These are phyloP conservation scores for Cephus cinctus DNA, from an alignment of 1,140 invertebrate genomes.

Conservation along the genomic window DNA sequence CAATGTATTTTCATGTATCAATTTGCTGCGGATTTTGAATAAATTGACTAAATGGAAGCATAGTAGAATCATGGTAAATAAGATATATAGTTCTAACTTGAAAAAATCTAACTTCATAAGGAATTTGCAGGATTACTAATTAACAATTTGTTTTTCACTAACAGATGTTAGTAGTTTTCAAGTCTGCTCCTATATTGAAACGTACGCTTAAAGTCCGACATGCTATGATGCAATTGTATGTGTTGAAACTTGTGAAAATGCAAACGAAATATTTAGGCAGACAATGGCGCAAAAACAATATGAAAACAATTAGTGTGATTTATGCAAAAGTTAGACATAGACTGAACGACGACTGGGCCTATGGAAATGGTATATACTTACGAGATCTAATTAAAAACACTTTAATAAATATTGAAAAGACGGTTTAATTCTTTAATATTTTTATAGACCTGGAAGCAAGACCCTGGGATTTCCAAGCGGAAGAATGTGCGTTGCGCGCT, in stretches of 20 bases:
- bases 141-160: constrained; percentile 38
- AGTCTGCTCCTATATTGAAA: constrained; percentile 98
- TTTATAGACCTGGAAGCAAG: constrained; percentile 86
- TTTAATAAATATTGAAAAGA: constrained; percentile 3
- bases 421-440: constrained; percentile 7
- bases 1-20: constrained; percentile 98
- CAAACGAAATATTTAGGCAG: constrained; percentile 98
- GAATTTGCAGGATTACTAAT: too few relatives aligned
- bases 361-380: constrained; percentile 78
- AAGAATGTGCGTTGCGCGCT: constrained; percentile 91
- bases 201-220: constrained; percentile 93
- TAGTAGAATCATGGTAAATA: constrained; percentile 90
- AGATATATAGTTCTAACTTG: constrained; percentile 13
- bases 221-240: constrained; percentile 98
- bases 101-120: too few relatives aligned
- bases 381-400: constrained; percentile 4
- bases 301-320: constrained; percentile 99
- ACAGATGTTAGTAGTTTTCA: constrained; percentile 98
- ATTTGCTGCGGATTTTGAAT: constrained; percentile 94
- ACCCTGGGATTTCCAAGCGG: constrained; percentile 98
- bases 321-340: constrained; percentile 95
- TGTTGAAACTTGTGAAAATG: constrained; percentile 98
- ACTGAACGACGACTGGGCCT: constrained; percentile 99
- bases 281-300: constrained; percentile 99
- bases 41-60: constrained; percentile 99